These are phyloP conservation scores for Cryptosula pallasiana DNA, from an alignment of 2,888 invertebrate genomes.

Conservation along the genomic window DNA sequence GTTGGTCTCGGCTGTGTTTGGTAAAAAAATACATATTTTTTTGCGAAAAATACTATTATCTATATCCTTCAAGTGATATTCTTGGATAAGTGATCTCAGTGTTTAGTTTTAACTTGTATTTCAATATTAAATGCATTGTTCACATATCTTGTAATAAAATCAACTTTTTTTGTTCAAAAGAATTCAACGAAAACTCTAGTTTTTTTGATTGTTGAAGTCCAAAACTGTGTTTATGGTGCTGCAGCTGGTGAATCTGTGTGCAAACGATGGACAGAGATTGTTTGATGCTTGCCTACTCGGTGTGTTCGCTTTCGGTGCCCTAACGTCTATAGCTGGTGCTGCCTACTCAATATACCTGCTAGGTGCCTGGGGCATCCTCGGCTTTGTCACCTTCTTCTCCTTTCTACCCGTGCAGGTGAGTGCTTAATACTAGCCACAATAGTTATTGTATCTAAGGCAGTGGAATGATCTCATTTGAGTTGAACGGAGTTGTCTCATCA, in stretches of 20 bases:
- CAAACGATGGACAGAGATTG: constrained; percentile 59
- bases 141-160: too few relatives aligned
- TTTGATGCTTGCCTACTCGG: constrained; percentile 58
- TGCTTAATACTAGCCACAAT: too few relatives aligned
- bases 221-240: constrained; percentile 30
- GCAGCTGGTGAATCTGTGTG: constrained; percentile 60
- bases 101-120: too few relatives aligned
- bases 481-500: too few relatives aligned
- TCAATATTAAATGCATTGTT: too few relatives aligned
- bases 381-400: constrained; percentile 55
- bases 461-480: too few relatives aligned
- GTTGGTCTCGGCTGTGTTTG: neutral
- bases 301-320: constrained; percentile 58
- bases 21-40: too few relatives aligned
- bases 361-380: constrained; percentile 58
- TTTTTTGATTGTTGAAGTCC: neutral
- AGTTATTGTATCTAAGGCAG: too few relatives aligned
- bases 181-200: neutral
- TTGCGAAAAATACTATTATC: too few relatives aligned
- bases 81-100: too few relatives aligned
- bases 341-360: constrained; percentile 57
- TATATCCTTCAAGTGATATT: too few relatives aligned
- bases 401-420: constrained; percentile 57
- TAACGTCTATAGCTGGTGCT: constrained; percentile 56
- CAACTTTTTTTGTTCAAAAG: neutral